Percentiles rank a stretch among this genome's conserved stretches.
Evolutionary conservation across 2,797 vertebrate genomes (phyloP).

Genomic region (Notolepis coatsorum): DNA sequence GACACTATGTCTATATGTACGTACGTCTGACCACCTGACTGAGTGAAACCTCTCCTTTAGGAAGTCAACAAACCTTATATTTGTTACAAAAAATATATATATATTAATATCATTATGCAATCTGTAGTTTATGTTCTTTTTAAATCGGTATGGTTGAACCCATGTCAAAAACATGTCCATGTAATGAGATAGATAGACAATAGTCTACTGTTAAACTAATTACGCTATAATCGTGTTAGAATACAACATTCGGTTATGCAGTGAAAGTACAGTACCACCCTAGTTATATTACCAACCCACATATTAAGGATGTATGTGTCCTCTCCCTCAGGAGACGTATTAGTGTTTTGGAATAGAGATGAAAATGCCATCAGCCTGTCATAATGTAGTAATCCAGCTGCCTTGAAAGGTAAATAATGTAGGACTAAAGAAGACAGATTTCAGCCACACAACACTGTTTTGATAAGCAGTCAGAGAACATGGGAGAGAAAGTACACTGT

Average conservation of each 20-base stretch:
- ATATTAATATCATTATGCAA: too few species aligned
- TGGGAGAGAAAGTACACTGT: too few species aligned
- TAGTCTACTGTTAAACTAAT: constrained; percentile 30
- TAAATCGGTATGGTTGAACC: constrained; percentile 4
- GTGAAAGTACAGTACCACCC: too few species aligned
- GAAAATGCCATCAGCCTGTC: constrained; percentile 57
- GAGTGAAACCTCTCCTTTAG: too few species aligned
- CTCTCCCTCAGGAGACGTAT: constrained; percentile 66
- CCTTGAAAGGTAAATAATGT: too few species aligned
- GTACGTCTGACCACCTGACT: too few species aligned
- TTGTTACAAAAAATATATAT: too few species aligned
- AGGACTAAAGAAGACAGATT: constrained; percentile 48
- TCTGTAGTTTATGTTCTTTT: constrained; percentile 16
- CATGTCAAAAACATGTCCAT: constrained; percentile 8
- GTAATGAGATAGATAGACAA: neutral
- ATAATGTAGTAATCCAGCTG: too few species aligned
- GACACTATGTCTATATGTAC: too few species aligned
- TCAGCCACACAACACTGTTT: constrained; percentile 41
- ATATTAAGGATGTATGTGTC: constrained; percentile 44
- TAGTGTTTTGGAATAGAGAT: constrained; percentile 54
- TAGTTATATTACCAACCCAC: constrained; percentile 25
- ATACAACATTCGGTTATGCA: too few species aligned
- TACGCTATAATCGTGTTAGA: constrained; percentile 35
- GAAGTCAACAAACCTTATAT: too few species aligned
- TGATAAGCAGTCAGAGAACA: constrained; percentile 35